Evolutionary conservation across 2,888 invertebrate species (phyloP).

Genomic region (Drosophila cyrtoloma): DNA sequence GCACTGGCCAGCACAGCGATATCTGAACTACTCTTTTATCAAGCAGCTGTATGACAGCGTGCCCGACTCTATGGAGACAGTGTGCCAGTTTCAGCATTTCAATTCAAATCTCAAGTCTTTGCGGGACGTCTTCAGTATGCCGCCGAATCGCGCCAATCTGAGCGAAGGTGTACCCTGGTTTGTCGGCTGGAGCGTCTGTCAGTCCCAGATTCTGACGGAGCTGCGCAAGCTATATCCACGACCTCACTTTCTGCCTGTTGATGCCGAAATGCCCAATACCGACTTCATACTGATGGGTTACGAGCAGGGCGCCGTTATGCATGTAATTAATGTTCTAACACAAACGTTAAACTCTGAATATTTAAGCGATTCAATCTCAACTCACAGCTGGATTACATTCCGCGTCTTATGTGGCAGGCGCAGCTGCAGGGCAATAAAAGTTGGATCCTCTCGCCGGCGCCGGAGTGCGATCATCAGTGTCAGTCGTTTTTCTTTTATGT

Average conservation of each 20-base stretch:
- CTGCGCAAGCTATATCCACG: slow-evolving; percentile 91
- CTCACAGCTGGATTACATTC: slow-evolving; percentile 94
- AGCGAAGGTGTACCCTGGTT: slow-evolving; percentile 92
- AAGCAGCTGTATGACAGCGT: slow-evolving; percentile 89
- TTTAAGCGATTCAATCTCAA: neutral
- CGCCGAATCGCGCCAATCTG: slow-evolving; percentile 87
- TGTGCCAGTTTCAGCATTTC: slow-evolving; percentile 95
- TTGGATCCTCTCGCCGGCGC: slow-evolving; percentile 93
- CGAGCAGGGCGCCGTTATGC: slow-evolving; percentile 95
- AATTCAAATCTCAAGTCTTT: slow-evolving; percentile 92
- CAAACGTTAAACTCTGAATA: neutral
- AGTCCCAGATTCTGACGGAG: slow-evolving; percentile 90
- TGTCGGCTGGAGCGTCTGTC: slow-evolving; percentile 97
- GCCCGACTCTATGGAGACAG: slow-evolving; percentile 91
- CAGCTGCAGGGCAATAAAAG: slow-evolving; percentile 94
- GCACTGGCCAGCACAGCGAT: slow-evolving; percentile 91
- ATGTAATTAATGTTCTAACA: slow-evolving; percentile 87
- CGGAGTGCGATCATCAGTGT: slow-evolving; percentile 94
- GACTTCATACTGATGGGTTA: slow-evolving; percentile 97
- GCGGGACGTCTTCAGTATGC: slow-evolving; percentile 92
- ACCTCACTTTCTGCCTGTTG: slow-evolving; percentile 94
- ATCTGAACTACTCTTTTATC: slow-evolving; percentile 89
- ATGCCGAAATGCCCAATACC: slow-evolving; percentile 94
- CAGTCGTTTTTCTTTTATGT: slow-evolving; percentile 91
- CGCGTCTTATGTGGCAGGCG: slow-evolving; percentile 97